Evolutionary conservation across 2,797 vertebrate species (phyloP).

Genomic region (Tadarida brasiliensis): DNA sequence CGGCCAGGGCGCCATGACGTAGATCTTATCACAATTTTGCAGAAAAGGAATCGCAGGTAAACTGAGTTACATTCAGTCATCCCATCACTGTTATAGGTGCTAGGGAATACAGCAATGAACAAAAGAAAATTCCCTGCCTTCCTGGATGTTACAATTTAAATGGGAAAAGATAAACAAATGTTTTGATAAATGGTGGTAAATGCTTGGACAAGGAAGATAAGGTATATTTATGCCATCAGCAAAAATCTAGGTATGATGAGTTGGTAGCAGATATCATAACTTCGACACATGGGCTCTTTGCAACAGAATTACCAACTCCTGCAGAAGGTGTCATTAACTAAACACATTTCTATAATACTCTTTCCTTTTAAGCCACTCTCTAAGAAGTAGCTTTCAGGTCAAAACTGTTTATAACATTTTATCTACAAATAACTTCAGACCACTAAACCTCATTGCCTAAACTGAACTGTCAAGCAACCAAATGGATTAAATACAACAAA

Average conservation of each 20-base stretch:
- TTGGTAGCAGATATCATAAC: background rate
- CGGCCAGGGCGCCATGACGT: background rate
- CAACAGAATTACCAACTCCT: background rate
- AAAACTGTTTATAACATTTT: background rate
- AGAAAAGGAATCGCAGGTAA: background rate
- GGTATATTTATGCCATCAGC: background rate
- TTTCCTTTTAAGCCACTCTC: background rate
- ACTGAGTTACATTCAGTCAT: background rate
- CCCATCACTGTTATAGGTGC: background rate
- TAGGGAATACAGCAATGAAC: background rate
- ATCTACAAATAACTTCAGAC: constrained; percentile 27
- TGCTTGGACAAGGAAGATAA: background rate
- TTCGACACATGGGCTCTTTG: background rate
- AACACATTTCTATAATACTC: background rate
- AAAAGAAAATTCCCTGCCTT: constrained; percentile 15
- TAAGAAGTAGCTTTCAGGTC: background rate
- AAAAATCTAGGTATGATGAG: background rate
- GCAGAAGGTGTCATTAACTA: background rate
- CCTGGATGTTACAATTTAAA: background rate
- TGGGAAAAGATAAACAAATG: constrained; percentile 3
- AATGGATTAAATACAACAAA: constrained; percentile 12
- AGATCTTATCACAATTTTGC: background rate
- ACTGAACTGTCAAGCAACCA: background rate
- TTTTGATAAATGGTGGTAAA: background rate
- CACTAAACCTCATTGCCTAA: background rate